Base-by-base conservation (phyloP, 2,797 vertebrate genomes). In the Pangasius mekongensis region DNA sequence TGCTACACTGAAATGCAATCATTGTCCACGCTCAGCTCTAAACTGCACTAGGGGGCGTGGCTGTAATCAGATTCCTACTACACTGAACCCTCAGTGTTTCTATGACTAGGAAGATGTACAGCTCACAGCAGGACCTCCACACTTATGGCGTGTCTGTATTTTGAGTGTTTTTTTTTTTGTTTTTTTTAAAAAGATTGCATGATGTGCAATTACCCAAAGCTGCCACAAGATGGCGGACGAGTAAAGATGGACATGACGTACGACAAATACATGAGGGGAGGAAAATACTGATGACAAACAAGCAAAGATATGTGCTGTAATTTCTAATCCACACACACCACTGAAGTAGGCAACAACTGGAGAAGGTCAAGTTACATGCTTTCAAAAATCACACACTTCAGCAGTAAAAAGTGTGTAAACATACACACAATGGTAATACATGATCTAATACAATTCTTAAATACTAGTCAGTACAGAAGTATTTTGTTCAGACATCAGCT, bases 201-300 rank as follows among this genome's bases (percentile, higher is more conserved):
- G 10, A 9, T 49, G 27, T 86, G 76, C 33, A 67, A 43, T 81
- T 71, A 6, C 86, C 8, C 33, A 30, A 11, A 56, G 18, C 49
- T 13, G 27, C 77, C 86, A 82, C 77, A 30, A 69, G 86, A 71
- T 13, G 77, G 86, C 52, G 49, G 22, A 54, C 13, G 6, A 20
- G 58, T 78, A 49, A 54, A 80, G 47, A 30, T n/a, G 14, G 1
- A 47, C 14, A 14, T 36, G 36, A 43, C 30, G 18, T 60, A 11
- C 43, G 33, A 13, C 11, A 64, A 49, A 47, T 47, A 9, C 60
- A 64, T 64, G 22, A 6, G 56, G 14, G 49, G 3, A 64, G 22
- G 27, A 43, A 83, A 83, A 49, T 60, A 47, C 56, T 39, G 20
- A 8, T 83, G 24, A 64, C 7, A 82, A 83, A 66, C 60, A 66